phyloP scores from a whole-genome alignment of 2,113 vertebrate genomes.

The Syrmaticus mikado region DNA sequence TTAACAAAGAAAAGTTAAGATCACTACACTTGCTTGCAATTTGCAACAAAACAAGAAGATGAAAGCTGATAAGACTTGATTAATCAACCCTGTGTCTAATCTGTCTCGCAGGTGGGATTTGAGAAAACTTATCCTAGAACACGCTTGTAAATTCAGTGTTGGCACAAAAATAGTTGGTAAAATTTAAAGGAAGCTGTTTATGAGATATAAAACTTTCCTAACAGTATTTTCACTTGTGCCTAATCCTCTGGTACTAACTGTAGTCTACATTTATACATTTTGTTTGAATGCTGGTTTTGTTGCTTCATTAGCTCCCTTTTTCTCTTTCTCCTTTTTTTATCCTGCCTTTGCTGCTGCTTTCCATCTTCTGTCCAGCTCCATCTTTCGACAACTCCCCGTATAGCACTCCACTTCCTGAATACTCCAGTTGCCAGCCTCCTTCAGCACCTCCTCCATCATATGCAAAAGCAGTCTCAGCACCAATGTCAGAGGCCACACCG shows the following conservation, averaged over 20 bases:
- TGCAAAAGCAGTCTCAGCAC: constrained; percentile 85
- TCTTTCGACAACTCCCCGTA: constrained; percentile 94
- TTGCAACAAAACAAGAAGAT: constrained; percentile 23
- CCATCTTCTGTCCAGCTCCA: constrained; percentile 82
- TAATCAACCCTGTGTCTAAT: background rate
- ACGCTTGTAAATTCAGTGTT: constrained; percentile 20
- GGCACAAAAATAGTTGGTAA: constrained; percentile 59
- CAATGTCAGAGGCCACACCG: constrained; percentile 83
- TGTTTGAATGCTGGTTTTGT: constrained; percentile 89
- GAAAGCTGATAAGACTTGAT: constrained; percentile 4
- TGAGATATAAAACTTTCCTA: constrained; percentile 66
- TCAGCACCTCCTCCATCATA: constrained; percentile 85
- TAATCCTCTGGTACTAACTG: constrained; percentile 85
- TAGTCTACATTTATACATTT: constrained; percentile 81
- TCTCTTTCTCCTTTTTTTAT: constrained; percentile 85
- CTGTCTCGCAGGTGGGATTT: constrained; percentile 12
- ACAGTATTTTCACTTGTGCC: constrained; percentile 72
- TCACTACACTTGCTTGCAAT: constrained; percentile 51
- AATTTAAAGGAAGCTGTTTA: constrained; percentile 50
- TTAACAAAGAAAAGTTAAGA: constrained; percentile 29
- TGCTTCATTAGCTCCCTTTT: constrained; percentile 92
- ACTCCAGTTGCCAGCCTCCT: constrained; percentile 86
- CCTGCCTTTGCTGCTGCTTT: constrained; percentile 85
- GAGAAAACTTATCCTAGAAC: constrained; percentile 5
- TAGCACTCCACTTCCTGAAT: constrained; percentile 88